Base-by-base conservation (phyloP, 2,888 invertebrate species). In the Athalia circularis region DNA sequence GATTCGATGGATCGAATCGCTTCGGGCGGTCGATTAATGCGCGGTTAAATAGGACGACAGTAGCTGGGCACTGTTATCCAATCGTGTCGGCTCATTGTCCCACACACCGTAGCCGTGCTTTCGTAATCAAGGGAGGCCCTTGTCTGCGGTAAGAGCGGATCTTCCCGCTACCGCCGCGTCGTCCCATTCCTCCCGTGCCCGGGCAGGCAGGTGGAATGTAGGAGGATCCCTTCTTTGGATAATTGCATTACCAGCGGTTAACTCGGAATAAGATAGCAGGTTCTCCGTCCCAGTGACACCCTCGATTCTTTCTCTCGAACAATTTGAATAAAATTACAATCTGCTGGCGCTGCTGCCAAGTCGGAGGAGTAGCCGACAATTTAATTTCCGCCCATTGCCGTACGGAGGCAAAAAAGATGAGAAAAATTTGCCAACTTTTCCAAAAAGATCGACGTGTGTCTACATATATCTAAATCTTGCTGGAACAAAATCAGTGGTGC, bases 61-160 rank as follows among this genome's bases (percentile, higher is more conserved):
- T 61, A 47, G 11, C 29, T 9, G 7, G 61, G 48, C 45, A 15
- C 15, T 61, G 74, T 74, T 61, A 50, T 29, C 29, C 61, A 61
- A 74, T 74, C 59, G 47, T 74, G 74, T 74, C 74, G 43, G 48
- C 61, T 59, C 74, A 48, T 74, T 61, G 48, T 74, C 74, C 74
- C 7, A 74, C 74, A 61, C 59, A 2, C 29, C 2, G 2, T 15
- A 9, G 47, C 15, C 29, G 29, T 48, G 48, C 7, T 61, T 13
- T n/a, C 74, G 61, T 29, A 59, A 47, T 74, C 61, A 9, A 50
- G 61, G 48, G 48, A 52, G 11, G 45, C 70, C 70, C 57, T 70
- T 13, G 70, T n/a, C 4, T 8, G 11, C 52, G 11, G 43, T 11
- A 15, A 67, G 8, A 4, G 43, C 13, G 54, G 43, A 13, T 54